Percentiles rank a stretch among this genome's conserved stretches.
These are phyloP conservation scores for Astreopora myriophthalma DNA, from an alignment of 64 coral and sea anemone genomes.

Conservation along the genomic window DNA sequence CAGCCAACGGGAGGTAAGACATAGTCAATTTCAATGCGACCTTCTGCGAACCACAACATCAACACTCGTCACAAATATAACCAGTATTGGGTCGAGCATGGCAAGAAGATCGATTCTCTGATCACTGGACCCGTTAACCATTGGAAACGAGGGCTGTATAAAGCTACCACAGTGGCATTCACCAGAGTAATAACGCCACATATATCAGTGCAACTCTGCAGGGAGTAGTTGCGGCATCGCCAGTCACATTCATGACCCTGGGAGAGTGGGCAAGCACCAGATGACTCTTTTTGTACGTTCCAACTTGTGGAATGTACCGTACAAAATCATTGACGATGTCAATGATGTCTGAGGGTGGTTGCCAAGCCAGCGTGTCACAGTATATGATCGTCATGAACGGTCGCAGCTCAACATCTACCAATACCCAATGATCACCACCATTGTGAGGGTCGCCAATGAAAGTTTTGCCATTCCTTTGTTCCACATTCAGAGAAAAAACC, in stretches of 20 bases:
- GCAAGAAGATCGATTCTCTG: too few relatives aligned
- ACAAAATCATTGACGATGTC: constrained; percentile 8
- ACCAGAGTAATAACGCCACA: constrained; percentile 26
- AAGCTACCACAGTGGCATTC: too few relatives aligned
- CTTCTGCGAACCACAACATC: too few relatives aligned
- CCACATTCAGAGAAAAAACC: too few relatives aligned
- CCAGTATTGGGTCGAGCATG: too few relatives aligned
- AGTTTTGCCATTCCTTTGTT: not conserved
- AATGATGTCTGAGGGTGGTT: constrained; percentile 3
- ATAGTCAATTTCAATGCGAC: too few relatives aligned
- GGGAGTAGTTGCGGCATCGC: constrained; percentile 27
- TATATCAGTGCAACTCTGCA: not conserved
- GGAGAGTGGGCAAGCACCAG: too few relatives aligned
- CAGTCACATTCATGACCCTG: constrained; percentile 3
- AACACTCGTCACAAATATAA: too few relatives aligned
- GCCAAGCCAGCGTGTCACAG: constrained; percentile 34
- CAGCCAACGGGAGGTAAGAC: too few relatives aligned
- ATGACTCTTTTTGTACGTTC: not conserved
- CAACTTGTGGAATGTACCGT: constrained; percentile 14
- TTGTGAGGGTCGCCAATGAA: not conserved
- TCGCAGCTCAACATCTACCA: constrained; percentile 28
- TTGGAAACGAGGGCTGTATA: too few relatives aligned
- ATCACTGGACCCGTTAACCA: too few relatives aligned
- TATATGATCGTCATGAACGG: constrained; percentile 30
- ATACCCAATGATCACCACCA: constrained; percentile 10